Evolutionary conservation across 2,797 vertebrate species (phyloP).

Genomic region (Odontamblyopus lacepedii): DNA sequence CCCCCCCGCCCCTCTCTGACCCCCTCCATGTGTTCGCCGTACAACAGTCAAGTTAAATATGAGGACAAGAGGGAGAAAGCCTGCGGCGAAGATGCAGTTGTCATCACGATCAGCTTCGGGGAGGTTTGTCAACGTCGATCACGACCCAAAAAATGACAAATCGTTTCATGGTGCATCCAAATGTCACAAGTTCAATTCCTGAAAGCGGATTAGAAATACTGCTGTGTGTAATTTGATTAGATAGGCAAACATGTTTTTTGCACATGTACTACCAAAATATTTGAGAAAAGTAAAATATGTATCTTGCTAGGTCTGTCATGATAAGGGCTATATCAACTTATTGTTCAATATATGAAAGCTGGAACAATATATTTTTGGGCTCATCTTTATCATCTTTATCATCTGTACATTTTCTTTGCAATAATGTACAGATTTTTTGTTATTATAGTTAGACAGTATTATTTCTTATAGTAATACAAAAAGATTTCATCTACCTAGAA

Average conservation of each 20-base stretch:
- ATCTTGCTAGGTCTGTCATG: too few relatives aligned
- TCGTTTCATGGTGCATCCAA: conserved; percentile 50
- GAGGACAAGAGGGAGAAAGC: conserved; percentile 40
- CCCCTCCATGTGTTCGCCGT: conserved; percentile 55
- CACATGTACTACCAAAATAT: too few relatives aligned
- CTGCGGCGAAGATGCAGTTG: conserved; percentile 53
- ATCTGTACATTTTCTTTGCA: too few relatives aligned
- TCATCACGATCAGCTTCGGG: conserved; percentile 56
- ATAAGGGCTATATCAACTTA: too few relatives aligned
- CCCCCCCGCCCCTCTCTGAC: conserved; percentile 13
- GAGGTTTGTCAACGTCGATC: conserved; percentile 67
- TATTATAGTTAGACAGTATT: too few relatives aligned
- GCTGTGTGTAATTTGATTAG: conserved; percentile 44
- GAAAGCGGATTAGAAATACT: conserved; percentile 54
- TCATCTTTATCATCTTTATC: too few relatives aligned
- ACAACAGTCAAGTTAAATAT: conserved; percentile 38
- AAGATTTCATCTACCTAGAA: too few relatives aligned
- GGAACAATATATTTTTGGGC: too few relatives aligned
- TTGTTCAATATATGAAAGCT: too few relatives aligned
- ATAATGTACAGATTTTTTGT: too few relatives aligned
- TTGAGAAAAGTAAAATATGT: too few relatives aligned
- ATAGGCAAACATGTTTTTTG: background rate
- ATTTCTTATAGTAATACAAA: too few relatives aligned
- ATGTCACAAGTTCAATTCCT: conserved; percentile 64
- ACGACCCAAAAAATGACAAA: conserved; percentile 55